Conservation (phyloP, 2,113 vertebrate genomes). For the Saguinus imperator region DNA sequence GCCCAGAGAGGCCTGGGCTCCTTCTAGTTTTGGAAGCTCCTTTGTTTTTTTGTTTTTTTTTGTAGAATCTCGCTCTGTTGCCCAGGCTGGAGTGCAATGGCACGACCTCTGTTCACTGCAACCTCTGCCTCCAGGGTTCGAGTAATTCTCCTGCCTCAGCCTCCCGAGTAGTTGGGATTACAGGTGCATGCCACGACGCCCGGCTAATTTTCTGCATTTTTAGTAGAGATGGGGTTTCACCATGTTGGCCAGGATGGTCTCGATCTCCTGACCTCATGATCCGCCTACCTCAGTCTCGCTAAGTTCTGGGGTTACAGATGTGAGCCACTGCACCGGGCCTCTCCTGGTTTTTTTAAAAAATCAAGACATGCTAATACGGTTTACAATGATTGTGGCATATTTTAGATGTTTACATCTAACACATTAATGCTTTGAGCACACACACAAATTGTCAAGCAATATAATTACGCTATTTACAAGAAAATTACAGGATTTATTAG, state of each 20-base stretch:
- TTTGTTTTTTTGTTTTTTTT: not conserved
- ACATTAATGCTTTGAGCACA: conserved; percentile 63
- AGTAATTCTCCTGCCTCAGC: no score
- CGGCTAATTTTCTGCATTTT: no score
- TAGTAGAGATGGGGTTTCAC: no score
- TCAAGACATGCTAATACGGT: not conserved
- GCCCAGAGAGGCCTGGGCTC: not conserved
- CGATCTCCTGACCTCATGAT: no score
- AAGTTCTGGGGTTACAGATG: no score
- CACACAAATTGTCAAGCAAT: conserved; percentile 50
- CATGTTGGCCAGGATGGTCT: no score
- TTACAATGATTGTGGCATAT: not conserved
- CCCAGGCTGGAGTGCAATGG: no score
- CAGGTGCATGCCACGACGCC: no score
- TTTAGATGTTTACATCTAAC: conserved; percentile 64
- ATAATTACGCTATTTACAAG: conserved; percentile 54
- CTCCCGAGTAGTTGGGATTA: no score
- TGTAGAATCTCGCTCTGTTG: rapidly evolving
- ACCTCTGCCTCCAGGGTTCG: no score
- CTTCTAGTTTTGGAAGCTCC: not conserved
- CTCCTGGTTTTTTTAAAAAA: not conserved
- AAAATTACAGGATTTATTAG: conserved; percentile 67
- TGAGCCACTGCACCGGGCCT: rapidly evolving
- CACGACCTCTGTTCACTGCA: no score
- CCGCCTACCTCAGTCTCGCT: no score